Evolutionary conservation across 2,888 invertebrate genomes (phyloP).

Genomic region (Melinaea marsaeus): DNA sequence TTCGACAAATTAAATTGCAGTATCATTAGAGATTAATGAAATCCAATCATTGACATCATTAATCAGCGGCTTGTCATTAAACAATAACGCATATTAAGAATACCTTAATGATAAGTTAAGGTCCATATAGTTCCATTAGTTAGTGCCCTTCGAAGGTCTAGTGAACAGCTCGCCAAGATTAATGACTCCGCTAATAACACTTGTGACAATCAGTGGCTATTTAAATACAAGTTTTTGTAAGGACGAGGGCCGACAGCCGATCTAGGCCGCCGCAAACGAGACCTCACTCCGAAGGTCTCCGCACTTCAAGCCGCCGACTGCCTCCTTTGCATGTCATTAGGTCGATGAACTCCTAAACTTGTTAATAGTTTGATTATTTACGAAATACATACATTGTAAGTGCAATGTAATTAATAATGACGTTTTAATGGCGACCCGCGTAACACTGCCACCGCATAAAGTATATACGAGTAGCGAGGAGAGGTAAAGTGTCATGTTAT

Average conservation of each 20-base stretch:
- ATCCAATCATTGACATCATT: constrained; percentile 52
- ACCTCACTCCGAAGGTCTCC: too few relatives aligned
- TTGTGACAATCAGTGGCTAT: constrained; percentile 60
- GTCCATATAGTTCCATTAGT: constrained; percentile 1
- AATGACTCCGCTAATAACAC: constrained; percentile 72
- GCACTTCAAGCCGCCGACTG: too few relatives aligned
- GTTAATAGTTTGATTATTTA: neutral
- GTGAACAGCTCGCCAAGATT: constrained; percentile 69
- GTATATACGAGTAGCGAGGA: too few relatives aligned
- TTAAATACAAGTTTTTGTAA: constrained; percentile 36
- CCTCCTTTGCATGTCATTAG: neutral
- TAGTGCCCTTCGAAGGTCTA: constrained; percentile 64
- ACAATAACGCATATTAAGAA: constrained; percentile 72
- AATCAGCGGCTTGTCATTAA: constrained; percentile 68
- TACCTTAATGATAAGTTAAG: constrained; percentile 53
- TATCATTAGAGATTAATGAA: constrained; percentile 33
- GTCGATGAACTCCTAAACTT: neutral
- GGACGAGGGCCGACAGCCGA: neutral
- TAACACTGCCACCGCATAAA: neutral
- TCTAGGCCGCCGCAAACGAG: neutral
- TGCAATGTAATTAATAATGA: neutral
- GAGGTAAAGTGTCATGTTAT: too few relatives aligned
- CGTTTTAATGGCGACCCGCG: neutral
- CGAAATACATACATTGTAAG: neutral
- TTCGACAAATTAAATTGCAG: constrained; percentile 13